Base-by-base conservation (phyloP, 2,888 invertebrate genomes). In the Formica aserva region DNA sequence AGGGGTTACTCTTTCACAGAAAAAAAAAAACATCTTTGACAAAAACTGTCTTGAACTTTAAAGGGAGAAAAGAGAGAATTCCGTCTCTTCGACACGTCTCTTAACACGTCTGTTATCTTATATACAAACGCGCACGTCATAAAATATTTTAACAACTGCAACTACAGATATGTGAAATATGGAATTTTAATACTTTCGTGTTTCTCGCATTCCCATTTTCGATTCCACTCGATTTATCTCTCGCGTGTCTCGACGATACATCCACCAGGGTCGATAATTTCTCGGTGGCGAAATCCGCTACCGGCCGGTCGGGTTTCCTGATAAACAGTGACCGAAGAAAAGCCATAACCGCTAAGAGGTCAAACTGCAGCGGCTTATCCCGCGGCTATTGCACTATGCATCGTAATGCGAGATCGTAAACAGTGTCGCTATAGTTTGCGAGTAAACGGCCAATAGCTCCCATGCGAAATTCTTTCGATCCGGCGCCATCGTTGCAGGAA, bases 371-470 rank as follows among this genome's bases (percentile, higher is more conserved):
- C 72, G 22, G 38, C 41, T 57, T 60, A 52, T 75, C 69, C 77
- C 29, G 41, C 60, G 74, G 66, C 62, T 83, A 62, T 57, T 74
- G 62, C 78, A 83, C 76, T 52, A 77, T 81, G 83, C 76, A 76
- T 82, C 69, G 57, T 85, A 85, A 86, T 74, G 76, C 45, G 69
- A 9, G 18, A 57, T 75, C 85, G 83, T 86, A 88, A 88, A 88
- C 80, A 88, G 82, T 66, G 72, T 62, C 66, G 69, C 60, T 63
- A 62, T 78, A 78, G 71, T 83, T 48, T 62, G 63, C 52, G 65
- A 52, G 67, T 78, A 69, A 88, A 87, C 83, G 85, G 82, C 83
- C 89, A 89, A 88, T 88, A 84, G 85, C 75, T 85, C 88, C 89
- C 87, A 22, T 60, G 88, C 18, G 88, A 78, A 72, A 66, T 75